Evolutionary conservation across 2,888 invertebrate genomes (phyloP), one percentile per base, ranked within the genome.

Genomic region (Norana najaformis): DNA sequence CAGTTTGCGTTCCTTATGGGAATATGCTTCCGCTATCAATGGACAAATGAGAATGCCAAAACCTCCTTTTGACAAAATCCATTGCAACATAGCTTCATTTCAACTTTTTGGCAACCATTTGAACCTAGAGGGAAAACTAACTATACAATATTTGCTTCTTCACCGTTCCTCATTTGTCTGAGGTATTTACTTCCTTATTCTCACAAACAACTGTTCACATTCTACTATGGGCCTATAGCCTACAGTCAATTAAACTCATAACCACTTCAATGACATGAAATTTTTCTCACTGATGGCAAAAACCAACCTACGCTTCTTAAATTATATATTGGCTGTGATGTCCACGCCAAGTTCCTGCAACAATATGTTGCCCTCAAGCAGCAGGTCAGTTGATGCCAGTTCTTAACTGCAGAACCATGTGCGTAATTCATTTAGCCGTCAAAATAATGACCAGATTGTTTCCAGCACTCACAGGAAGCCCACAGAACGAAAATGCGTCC

Each of bases 321-420:
- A 69, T 69, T 69, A 69, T 69, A 11, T n/a, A 69, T 69, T 69
- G 0, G 69, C 69, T n/a, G 69, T n/a, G n/a, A 69, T 16, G 69
- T 11, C 69, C 69, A 5, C 69, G 8, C 69, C n/a, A 30, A n/a
- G 30, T n/a, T 69, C 8, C 30, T 69, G 30, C 69, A 30, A n/a
- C 69, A 69, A 69, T 69, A n/a, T 30, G 69, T n/a, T 69, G 69
- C 69, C 69, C 69, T 69, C 69, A 69, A n/a, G 69, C n/a, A n/a
- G n/a, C 30, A 69, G 69, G n/a, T 69, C 69, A 69, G n/a, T n/a
- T 69, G 69, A 69, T 16, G n/a, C 69, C 69, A 69, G 69, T 69
- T 69, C 69, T 69, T 69, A 69, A n/a, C 69, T 69, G 69, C 30
- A 8, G 69, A 69, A 69, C 30, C n/a, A n/a, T n/a, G 53, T n/a